Evolutionary conservation across 2,113 vertebrate species (phyloP).

Genomic region (Pungitius pungitius): DNA sequence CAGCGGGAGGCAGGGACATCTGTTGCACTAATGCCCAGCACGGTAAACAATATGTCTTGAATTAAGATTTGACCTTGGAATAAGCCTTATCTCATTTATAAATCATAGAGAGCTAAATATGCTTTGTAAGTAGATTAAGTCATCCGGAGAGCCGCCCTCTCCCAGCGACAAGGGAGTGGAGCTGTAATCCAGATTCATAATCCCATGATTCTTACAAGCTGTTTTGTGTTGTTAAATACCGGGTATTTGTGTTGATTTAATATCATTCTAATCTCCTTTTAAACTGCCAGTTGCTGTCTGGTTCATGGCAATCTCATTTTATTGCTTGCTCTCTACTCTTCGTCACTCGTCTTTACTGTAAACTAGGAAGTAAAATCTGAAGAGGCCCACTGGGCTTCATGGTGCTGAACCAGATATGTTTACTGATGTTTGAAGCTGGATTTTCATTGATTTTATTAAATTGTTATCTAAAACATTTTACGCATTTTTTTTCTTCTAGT

Average conservation of each 20-base stretch:
- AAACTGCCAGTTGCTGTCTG: slow-evolving; percentile 75
- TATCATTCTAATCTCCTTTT: slow-evolving; percentile 76
- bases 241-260: slow-evolving; percentile 81
- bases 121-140: slow-evolving; percentile 81
- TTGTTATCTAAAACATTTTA: not conserved
- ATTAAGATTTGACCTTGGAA: slow-evolving; percentile 79
- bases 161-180: slow-evolving; percentile 42
- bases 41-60: slow-evolving; percentile 80
- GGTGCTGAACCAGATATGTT: slow-evolving; percentile 12
- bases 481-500: not conserved
- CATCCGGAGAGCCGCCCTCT: slow-evolving; percentile 54
- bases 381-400: slow-evolving; percentile 11
- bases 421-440: not conserved
- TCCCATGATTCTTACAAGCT: slow-evolving; percentile 82
- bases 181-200: slow-evolving; percentile 83
- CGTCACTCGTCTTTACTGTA: slow-evolving; percentile 28
- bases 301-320: slow-evolving; percentile 54
- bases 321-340: slow-evolving; percentile 48
- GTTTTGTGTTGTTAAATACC: slow-evolving; percentile 79
- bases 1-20: slow-evolving; percentile 62
- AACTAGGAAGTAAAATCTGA: slow-evolving; percentile 21
- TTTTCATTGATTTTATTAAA: slow-evolving; percentile 1
- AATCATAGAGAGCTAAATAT: slow-evolving; percentile 79
- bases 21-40: slow-evolving; percentile 71
- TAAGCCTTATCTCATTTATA: slow-evolving; percentile 81